Base-by-base conservation (phyloP, 2,888 invertebrate species). In the Eristalis pertinax region DNA sequence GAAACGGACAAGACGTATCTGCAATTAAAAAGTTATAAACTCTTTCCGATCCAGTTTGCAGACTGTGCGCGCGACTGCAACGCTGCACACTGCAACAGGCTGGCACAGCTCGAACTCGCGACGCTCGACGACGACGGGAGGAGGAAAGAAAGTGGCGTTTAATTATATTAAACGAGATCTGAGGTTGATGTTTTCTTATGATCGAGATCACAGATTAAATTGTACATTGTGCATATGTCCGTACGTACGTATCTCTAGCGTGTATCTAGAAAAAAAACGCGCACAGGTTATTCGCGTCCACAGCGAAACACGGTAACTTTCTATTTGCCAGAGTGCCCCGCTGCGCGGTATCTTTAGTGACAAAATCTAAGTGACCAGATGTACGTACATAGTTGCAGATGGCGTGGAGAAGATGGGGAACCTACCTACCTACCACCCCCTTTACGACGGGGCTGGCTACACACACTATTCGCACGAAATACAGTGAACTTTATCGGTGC, bases 71-170 rank as follows among this genome's bases (percentile, higher is more conserved):
- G 19, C 50, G 50, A 50, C 50, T 50, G 50, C 50, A 50, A n/a
- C 43, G 43, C 43, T 43, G 3, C 43, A n/a, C n/a, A 13, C 43
- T n/a, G 26, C 24, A 11, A 32, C 77, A 85, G 77, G 77, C 82
- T 82, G 85, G 73, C 81, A 4, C 43, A n/a, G 43, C n/a, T 19
- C 19, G 19, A 7, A 4, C 15, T 5, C 19, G 72, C 43, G 43
- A n/a, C 19, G n/a, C 0, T 7, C 50, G 50, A 2, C 8, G 19
- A 1, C 8, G 50, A 8, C 8, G 50, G 8, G 19, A 78, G 69
- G n/a, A 78, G 86, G 86, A 86, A 86, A 78, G 86, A 86, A 86
- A 86, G 86, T 83, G 86, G 78, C 83, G 67, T 86, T 86, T 86
- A 86, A 86, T 86, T 86, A 86, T 78, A 19, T 50, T 50, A 73